A percentile compares a stretch with the other conserved stretches of the same genome.
phyloP scores from a whole-genome alignment of 2,797 vertebrate genomes.

The Tympanoctomys barrerae region DNA sequence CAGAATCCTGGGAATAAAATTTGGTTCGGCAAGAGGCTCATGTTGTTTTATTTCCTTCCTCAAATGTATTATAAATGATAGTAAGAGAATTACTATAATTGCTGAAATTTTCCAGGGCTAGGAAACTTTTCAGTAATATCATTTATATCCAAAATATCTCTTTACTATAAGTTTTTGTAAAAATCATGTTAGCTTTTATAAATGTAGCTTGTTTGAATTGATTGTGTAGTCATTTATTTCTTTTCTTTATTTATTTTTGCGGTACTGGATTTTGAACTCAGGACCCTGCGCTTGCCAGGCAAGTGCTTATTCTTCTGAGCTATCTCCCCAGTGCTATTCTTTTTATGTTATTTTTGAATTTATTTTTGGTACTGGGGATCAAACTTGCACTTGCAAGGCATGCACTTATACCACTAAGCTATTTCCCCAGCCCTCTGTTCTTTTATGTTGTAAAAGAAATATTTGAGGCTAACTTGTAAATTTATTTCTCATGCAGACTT shows the following conservation, averaged over 20 bases:
- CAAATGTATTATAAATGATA: constrained; percentile 17
- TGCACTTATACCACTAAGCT: no score
- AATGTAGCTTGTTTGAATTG: neutral
- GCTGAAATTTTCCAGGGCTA: constrained; percentile 19
- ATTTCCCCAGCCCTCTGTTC: neutral
- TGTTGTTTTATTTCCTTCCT: constrained; percentile 31
- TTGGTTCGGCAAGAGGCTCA: neutral
- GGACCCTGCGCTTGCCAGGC: no score
- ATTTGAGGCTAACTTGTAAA: neutral
- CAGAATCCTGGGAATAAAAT: neutral
- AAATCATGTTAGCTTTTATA: constrained; percentile 1
- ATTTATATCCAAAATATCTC: neutral
- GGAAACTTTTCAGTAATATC: neutral
- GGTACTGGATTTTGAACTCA: no score
- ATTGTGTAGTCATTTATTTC: neutral
- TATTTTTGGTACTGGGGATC: no score
- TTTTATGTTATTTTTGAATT: no score
- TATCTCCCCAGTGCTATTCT: no score
- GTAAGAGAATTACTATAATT: constrained; percentile 27
- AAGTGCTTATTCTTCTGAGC: no score
- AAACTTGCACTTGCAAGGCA: no score
- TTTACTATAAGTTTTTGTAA: neutral
- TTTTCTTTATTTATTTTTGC: no score
- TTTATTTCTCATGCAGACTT: constrained; percentile 34
- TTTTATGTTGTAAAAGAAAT: constrained; percentile 1